Conservation (phyloP, 2,888 invertebrate genomes). For the Eudemis profundana region DNA sequence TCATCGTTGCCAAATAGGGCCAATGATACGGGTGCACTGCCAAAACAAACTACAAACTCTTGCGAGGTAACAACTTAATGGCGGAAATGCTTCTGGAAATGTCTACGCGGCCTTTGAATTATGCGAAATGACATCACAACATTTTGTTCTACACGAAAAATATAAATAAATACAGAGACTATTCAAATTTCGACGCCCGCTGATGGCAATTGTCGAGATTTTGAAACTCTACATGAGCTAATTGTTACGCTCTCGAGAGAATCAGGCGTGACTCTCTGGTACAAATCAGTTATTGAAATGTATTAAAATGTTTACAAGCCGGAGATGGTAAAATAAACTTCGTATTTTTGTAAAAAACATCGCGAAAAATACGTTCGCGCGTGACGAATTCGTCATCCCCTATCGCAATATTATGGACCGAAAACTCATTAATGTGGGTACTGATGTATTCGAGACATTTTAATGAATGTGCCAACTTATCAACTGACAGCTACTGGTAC, state of each 20-base stretch:
- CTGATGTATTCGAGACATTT: neutral
- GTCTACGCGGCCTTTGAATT: conserved; percentile 39
- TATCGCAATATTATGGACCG: neutral
- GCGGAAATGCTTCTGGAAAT: conserved; percentile 39
- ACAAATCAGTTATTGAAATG: conserved; percentile 32
- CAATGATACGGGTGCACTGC: conserved; percentile 47
- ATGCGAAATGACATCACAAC: conserved; percentile 38
- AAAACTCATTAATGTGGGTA: neutral
- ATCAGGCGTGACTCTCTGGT: conserved; percentile 40
- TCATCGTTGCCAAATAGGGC: conserved; percentile 51
- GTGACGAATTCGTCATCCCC: neutral
- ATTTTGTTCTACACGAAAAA: conserved; percentile 38
- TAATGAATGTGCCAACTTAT: neutral
- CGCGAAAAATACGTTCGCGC: neutral
- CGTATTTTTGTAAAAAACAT: neutral
- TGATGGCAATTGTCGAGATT: conserved; percentile 40
- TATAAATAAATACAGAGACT: conserved; percentile 38
- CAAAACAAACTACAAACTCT: conserved; percentile 52
- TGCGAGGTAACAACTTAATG: conserved; percentile 47
- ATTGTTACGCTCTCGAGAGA: conserved; percentile 38
- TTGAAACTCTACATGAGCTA: conserved; percentile 21
- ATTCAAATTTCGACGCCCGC: conserved; percentile 37
- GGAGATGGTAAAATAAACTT: neutral
- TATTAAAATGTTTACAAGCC: conserved; percentile 11
- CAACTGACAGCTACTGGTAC: neutral